Evolutionary conservation across 2,888 invertebrate species (phyloP), one percentile per base, ranked within the genome.

Genomic region (Xiphydria camelus): DNA sequence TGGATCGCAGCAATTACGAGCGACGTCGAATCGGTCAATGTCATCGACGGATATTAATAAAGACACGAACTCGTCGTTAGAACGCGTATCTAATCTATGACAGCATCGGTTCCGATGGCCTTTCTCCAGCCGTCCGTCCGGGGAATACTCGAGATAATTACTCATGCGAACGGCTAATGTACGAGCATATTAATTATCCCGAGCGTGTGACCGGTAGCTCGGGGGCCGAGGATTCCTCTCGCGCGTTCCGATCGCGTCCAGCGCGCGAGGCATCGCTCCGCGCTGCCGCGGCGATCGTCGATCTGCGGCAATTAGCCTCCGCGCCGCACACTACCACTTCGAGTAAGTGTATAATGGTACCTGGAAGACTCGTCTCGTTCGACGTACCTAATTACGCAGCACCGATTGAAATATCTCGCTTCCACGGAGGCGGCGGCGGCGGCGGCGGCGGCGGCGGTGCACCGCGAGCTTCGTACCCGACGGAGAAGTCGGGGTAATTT

Each of bases 1-100:
- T n/a, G n/a, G n/a, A n/a, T n/a, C n/a, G n/a, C n/a, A 29, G 7
- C 9, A 26, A n/a, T 29, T 4, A 29, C 12, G 7, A 12, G 12
- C 1, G 15, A 29, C 29, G 47, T 57, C 55, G 56, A 65, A 68
- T 70, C 69, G 64, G 64, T 68, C 72, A 70, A 65, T 55, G 70
- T 70, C 70, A 61, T 63, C 58, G 53, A 47, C 57, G 60, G 69
- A 70, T 70, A 70, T 70, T 72, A 70, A 72, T 72, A 72, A 69
- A 72, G 71, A 72, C 60, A 61, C 66, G 59, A 62, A 55, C 47
- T 40, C 46, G 36, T 40, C 51, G 45, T 49, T 45, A 45, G 45
- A 44, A 44, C 55, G 61, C 64, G 59, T 62, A 55, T 62, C 60
- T 64, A 62, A 66, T 68, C 64, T 63, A 57, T 58, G 63, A 66